Evolutionary conservation across 2,797 vertebrate genomes (phyloP).

Genomic region (Chiloscyllium punctatum): DNA sequence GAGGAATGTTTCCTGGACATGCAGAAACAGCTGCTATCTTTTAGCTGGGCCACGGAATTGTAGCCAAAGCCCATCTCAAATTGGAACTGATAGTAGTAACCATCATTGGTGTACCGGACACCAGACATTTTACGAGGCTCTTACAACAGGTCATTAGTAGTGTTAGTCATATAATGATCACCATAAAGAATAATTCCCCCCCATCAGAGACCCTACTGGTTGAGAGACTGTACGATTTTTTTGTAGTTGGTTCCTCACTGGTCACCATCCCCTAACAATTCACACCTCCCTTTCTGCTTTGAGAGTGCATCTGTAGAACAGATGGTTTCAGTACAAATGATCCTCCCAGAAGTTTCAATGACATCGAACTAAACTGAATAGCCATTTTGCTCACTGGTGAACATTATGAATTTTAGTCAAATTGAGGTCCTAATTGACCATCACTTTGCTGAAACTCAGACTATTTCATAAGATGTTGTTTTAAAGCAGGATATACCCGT

Average conservation of each 20-base stretch:
- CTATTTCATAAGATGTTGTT: background rate
- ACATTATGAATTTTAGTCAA: background rate
- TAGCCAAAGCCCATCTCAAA: conserved; percentile 31
- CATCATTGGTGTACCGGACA: background rate
- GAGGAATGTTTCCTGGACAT: conserved; percentile 36
- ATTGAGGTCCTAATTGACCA: background rate
- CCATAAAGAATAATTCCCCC: background rate
- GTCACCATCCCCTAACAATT: background rate
- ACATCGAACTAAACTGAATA: background rate
- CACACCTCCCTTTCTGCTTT: background rate
- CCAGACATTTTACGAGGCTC: background rate
- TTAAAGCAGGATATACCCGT: background rate
- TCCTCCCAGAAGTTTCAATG: background rate
- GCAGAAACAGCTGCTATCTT: conserved; percentile 7
- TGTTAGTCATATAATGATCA: background rate
- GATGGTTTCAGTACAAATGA: background rate
- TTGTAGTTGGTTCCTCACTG: background rate
- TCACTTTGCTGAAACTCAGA: background rate
- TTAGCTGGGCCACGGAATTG: conserved; percentile 22
- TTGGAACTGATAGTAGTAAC: conserved; percentile 2
- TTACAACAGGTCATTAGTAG: conserved; percentile 17
- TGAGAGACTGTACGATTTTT: background rate
- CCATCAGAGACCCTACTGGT: background rate
- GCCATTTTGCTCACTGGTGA: background rate
- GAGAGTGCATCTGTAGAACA: background rate